Base-by-base conservation (phyloP, 2,797 vertebrate species). In the Jordanella pulchra region DNA sequence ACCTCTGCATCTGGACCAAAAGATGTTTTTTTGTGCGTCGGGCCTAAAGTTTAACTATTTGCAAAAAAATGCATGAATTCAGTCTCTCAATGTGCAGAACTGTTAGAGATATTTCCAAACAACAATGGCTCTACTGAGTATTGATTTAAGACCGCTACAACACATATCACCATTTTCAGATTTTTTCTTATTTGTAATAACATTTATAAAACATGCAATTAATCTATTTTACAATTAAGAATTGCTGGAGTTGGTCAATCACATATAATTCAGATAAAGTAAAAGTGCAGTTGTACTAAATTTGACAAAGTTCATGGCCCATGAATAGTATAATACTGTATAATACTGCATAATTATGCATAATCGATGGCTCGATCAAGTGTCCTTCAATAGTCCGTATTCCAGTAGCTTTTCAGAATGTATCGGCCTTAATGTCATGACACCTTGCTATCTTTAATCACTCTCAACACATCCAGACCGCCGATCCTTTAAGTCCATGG, bases 401-500 rank as follows among this genome's bases (percentile, higher is more conserved):
- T 44, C 18, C 28, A 17, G 7, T 35, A n/a, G 28, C 15, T 18
- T 67, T 32, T 79, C 68, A 77, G 0, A 44, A 72, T 67, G 72
- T 47, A 0, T 35, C 0, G 47, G 80, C 72, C 78, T 83, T 83
- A 53, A 80, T 79, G 79, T 67, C 3, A 66, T 3, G 53, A 77
- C 72, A 76, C 73, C 66, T 63, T 27, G 66, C 84, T 6, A 71
- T 75, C 83, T 76, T 76, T 79, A 82, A 70, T 86, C 80, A 27
- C 0, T 47, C 65, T 78, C 56, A 75, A 80, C 77, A 70, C 73
- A 78, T 72, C 78, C 79, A 74, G 71, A 61, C 71, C 69, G 54
- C 65, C 69, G 73, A 82, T 83, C 81, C 80, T 78, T 80, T 88
- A 65, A 77, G 73, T 60, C 69, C 69, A 18, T 51, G 79, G 78